These are phyloP conservation scores for Liopterus haemorrhoidalis DNA, from an alignment of 2,888 invertebrate genomes.

Conservation along the genomic window DNA sequence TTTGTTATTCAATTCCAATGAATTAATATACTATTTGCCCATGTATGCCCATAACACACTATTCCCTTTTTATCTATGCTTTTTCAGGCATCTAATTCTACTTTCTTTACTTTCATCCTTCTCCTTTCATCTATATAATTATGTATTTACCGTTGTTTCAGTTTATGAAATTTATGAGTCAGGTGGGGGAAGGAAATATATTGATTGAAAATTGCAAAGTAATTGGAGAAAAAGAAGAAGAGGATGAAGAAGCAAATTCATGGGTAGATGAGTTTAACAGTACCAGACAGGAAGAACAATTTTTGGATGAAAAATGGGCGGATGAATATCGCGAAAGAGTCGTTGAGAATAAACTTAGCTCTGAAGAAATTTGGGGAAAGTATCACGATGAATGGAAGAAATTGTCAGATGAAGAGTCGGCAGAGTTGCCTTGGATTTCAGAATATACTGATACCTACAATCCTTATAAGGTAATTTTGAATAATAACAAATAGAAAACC, in stretches of 20 bases:
- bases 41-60: not conserved
- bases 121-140: conserved; percentile 1
- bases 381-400: conserved; percentile 74
- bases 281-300: conserved; percentile 36
- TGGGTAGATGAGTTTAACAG: conserved; percentile 48
- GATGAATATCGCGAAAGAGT: conserved; percentile 42
- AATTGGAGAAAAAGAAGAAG: conserved; percentile 43
- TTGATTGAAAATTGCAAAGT: conserved; percentile 49
- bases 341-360: conserved; percentile 56
- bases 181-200: conserved; percentile 63
- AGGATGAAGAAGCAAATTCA: conserved; percentile 44
- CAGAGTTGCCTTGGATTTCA: conserved; percentile 65
- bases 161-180: conserved; percentile 81
- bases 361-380: conserved; percentile 57
- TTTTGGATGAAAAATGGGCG: conserved; percentile 39
- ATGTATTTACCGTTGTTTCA: conserved; percentile 44
- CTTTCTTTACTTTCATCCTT: too few relatives aligned
- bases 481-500: conserved; percentile 7
- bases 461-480: conserved; percentile 50
- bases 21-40: not conserved
- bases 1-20: conserved; percentile 2
- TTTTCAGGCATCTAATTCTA: too few relatives aligned
- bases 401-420: conserved; percentile 55
- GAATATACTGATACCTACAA: conserved; percentile 59
- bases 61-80: not conserved